Conservation (phyloP, 2,797 vertebrate genomes). For the Acanthornis magna region DNA sequence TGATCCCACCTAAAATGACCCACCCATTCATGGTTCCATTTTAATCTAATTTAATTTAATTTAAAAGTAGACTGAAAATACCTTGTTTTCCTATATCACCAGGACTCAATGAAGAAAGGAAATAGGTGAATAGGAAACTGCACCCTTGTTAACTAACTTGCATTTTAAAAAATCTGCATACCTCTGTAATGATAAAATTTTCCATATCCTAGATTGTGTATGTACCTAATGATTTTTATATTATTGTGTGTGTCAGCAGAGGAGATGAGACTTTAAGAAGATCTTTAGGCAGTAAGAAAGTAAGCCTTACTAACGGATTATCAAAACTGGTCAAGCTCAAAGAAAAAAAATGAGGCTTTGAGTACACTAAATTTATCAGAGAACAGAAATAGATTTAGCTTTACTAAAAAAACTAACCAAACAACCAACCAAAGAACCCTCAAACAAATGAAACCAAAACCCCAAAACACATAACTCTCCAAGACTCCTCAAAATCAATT, state of each 20-base stretch:
- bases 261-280: not conserved
- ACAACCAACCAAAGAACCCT: not conserved
- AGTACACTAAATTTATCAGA: not conserved
- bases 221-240: not conserved
- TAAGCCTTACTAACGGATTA: not conserved
- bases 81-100: not conserved
- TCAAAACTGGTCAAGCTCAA: not conserved
- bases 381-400: not conserved
- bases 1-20: not conserved
- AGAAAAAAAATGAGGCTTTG: not conserved
- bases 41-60: not conserved
- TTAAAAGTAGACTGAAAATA: not conserved
- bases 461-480: not conserved
- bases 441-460: not conserved
- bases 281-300: not conserved
- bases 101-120: not conserved
- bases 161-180: not conserved
- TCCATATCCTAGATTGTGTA: not conserved
- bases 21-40: not conserved
- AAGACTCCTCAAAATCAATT: not conserved
- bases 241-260: not conserved
- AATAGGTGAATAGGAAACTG: not conserved
- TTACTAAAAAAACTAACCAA: not conserved
- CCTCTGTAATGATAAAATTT: not conserved
- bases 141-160: not conserved